A percentile compares a stretch with the other conserved stretches of the same genome.
These are phyloP conservation scores for Hypothenemus hampei DNA, from an alignment of 1,140 invertebrate genomes.

Conservation along the genomic window DNA sequence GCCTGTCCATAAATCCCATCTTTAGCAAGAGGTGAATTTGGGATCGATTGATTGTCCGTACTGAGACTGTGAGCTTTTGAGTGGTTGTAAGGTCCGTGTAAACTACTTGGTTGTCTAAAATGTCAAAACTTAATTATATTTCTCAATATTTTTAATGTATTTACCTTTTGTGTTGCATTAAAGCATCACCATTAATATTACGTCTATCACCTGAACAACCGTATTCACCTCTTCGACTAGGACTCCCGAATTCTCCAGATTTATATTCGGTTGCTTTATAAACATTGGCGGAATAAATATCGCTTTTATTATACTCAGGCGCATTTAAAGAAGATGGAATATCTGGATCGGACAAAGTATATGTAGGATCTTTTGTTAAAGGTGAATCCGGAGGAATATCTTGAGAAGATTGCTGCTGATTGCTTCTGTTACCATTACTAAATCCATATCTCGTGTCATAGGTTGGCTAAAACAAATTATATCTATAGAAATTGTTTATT, in stretches of 20 bases:
- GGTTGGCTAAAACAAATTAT: conserved; percentile 36
- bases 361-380: conserved; percentile 33
- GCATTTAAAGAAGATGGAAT: conserved; percentile 31
- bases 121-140: background rate
- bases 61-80: conserved; percentile 37
- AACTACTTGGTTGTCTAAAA: conserved; percentile 39
- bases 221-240: conserved; percentile 10
- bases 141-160: background rate
- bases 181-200: conserved; percentile 31
- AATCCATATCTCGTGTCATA: conserved; percentile 44
- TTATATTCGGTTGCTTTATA: conserved; percentile 29
- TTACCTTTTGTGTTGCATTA: conserved; percentile 23
- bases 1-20: conserved; percentile 47
- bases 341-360: conserved; percentile 35
- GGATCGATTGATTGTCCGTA: conserved; percentile 21
- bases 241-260: conserved; percentile 13
- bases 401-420: conserved; percentile 16
- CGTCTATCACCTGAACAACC: conserved; percentile 23
- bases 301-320: conserved; percentile 27
- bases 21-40: conserved; percentile 31
- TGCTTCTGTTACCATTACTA: conserved; percentile 32
- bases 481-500: background rate
- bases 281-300: conserved; percentile 28
- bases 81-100: conserved; percentile 38
- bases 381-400: conserved; percentile 27